These are phyloP conservation scores for Myxocyprinus asiaticus DNA, from an alignment of 2,113 vertebrate genomes.

Conservation along the genomic window DNA sequence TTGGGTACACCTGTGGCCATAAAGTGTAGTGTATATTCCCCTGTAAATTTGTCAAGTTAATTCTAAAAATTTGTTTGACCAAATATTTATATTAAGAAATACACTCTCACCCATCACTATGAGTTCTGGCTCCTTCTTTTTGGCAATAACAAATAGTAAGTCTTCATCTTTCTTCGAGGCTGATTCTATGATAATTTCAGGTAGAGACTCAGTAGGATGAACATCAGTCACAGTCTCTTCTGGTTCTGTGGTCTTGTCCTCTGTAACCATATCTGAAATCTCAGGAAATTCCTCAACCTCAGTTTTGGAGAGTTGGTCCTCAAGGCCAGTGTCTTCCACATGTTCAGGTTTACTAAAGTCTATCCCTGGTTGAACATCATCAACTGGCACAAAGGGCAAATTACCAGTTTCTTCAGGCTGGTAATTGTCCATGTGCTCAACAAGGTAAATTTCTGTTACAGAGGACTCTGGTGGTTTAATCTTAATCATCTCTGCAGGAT, in stretches of 20 bases:
- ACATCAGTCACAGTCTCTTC: not conserved
- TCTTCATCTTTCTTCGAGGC: not conserved
- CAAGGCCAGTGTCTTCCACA: conserved; percentile 21
- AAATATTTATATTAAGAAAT: not conserved
- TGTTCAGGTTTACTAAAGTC: conserved; percentile 14
- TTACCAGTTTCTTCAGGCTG: conserved; percentile 51
- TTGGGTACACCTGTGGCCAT: too few relatives aligned
- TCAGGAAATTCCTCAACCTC: conserved; percentile 22
- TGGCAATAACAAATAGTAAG: not conserved
- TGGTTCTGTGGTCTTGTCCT: conserved; percentile 8
- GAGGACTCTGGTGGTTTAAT: conserved; percentile 18
- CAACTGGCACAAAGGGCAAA: conserved; percentile 39
- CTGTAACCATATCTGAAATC: not conserved
- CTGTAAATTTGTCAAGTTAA: too few relatives aligned
- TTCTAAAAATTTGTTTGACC: too few relatives aligned
- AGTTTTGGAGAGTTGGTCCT: conserved; percentile 8
- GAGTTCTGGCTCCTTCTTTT: not conserved
- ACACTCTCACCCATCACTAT: conserved; percentile 13
- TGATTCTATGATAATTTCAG: conserved; percentile 5
- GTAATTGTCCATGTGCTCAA: conserved; percentile 35
- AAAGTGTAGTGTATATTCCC: too few relatives aligned
- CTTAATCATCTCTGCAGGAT: conserved; percentile 36
- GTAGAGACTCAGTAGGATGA: conserved; percentile 20
- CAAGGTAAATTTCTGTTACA: not conserved
- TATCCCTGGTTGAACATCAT: conserved; percentile 7